These are phyloP conservation scores for Sebastes diploproa DNA, from an alignment of 2,797 vertebrate species.

Conservation along the genomic window DNA sequence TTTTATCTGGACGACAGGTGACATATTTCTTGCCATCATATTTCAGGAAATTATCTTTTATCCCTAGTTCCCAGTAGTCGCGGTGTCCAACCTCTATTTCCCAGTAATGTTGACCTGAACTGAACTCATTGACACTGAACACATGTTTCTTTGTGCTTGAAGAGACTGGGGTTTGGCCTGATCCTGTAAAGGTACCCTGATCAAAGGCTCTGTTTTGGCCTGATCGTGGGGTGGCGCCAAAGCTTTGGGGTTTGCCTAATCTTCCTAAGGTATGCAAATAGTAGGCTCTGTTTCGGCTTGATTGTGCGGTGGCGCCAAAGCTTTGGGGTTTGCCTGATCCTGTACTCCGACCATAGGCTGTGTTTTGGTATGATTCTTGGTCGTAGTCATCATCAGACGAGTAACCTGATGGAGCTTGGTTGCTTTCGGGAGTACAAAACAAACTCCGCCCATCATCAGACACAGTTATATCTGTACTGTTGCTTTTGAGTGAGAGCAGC, in stretches of 20 bases:
- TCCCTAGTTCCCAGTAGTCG: slow-evolving; percentile 56
- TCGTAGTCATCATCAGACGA: fast-evolving
- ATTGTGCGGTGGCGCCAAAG: fast-evolving
- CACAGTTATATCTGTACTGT: not conserved
- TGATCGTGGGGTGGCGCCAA: not conserved
- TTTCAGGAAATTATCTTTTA: slow-evolving; percentile 25
- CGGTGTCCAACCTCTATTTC: slow-evolving; percentile 61
- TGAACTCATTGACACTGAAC: slow-evolving; percentile 23
- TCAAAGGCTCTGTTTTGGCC: not conserved
- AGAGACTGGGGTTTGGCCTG: not conserved
- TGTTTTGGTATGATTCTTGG: not conserved
- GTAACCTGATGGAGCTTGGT: fast-evolving
- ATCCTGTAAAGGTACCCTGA: not conserved
- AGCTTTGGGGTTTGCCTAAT: not conserved
- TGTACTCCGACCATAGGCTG: fast-evolving
- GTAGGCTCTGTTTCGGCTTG: fast-evolving
- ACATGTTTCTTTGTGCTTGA: not conserved
- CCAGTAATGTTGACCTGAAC: slow-evolving; percentile 66
- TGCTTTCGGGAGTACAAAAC: not conserved
- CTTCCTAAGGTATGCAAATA: fast-evolving
- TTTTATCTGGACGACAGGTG: not conserved
- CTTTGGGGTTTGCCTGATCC: no score
- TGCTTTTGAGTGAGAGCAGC: slow-evolving; percentile 4
- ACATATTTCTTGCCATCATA: not conserved
- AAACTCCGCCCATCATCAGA: slow-evolving; percentile 26